These are phyloP conservation scores for Clarias batrachus DNA, from an alignment of 2,113 vertebrate genomes.

Conservation along the genomic window DNA sequence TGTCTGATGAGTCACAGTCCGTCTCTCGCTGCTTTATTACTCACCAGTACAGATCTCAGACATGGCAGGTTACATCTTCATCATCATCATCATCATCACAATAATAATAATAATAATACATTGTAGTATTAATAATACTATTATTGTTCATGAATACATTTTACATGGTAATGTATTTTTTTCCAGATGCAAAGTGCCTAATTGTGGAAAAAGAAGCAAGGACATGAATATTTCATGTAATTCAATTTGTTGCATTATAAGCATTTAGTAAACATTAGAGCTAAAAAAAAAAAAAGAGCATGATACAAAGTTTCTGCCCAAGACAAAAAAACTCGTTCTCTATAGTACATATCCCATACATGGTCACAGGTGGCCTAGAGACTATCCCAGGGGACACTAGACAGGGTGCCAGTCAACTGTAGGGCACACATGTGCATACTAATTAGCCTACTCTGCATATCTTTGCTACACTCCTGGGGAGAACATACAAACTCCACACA, in stretches of 20 bases:
- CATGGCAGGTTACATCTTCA: neutral
- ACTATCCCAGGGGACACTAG: too few relatives aligned
- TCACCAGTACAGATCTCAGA: neutral
- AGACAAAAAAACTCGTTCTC: too few relatives aligned
- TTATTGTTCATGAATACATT: neutral
- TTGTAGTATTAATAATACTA: neutral
- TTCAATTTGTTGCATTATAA: neutral
- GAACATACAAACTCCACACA: too few relatives aligned
- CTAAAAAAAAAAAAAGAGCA: neutral
- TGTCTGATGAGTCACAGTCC: conserved; percentile 30
- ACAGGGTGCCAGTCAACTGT: too few relatives aligned
- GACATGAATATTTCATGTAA: neutral
- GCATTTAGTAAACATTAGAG: neutral
- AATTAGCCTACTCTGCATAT: too few relatives aligned
- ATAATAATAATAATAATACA: neutral
- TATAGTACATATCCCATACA: too few relatives aligned
- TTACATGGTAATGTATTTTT: neutral
- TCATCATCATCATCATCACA: neutral
- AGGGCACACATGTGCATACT: too few relatives aligned
- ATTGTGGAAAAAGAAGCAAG: neutral
- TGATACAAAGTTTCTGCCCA: neutral
- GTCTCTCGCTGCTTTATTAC: neutral
- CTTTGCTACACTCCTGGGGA: too few relatives aligned
- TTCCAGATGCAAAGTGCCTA: neutral
- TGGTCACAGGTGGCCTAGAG: too few relatives aligned